Percentiles rank a stretch among this genome's conserved stretches.
Conservation (phyloP, 2,113 vertebrate species). For the Holacanthus passer region DNA sequence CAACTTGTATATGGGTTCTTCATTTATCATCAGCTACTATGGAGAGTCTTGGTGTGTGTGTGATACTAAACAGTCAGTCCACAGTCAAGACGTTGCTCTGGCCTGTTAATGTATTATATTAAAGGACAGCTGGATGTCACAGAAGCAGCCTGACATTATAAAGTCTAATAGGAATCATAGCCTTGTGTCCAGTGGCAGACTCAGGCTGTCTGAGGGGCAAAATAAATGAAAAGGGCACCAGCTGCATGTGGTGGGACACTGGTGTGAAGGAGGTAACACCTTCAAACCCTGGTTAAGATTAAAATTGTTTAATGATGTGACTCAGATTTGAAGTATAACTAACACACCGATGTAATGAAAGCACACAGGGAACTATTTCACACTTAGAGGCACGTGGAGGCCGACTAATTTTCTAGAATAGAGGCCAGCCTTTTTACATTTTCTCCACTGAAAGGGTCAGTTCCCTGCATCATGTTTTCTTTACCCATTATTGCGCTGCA, state of each 20-base stretch:
- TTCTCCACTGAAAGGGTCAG: too few relatives aligned
- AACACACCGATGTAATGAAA: not conserved
- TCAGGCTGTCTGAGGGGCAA: not conserved
- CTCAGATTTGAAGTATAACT: not conserved
- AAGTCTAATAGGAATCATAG: conserved; percentile 15
- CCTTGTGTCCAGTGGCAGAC: not conserved
- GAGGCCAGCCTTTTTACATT: too few relatives aligned
- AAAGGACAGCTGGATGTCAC: conserved; percentile 21
- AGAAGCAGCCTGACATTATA: conserved; percentile 34
- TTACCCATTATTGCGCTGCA: too few relatives aligned
- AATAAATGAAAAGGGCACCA: not conserved
- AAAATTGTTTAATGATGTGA: not conserved
- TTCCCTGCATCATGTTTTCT: too few relatives aligned
- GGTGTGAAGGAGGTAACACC: not conserved
- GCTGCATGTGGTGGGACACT: not conserved
- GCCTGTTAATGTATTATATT: not conserved
- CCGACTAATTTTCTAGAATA: too few relatives aligned
- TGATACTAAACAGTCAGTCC: not conserved
- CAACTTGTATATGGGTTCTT: conserved; percentile 5
- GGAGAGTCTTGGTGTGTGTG: not conserved
- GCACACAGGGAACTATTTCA: not conserved
- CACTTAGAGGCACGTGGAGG: not conserved
- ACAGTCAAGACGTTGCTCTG: not conserved
- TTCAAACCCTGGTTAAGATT: not conserved
- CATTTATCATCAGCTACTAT: conserved; percentile 6